These are phyloP conservation scores for Cephalopachus bancanus DNA, from an alignment of 2,797 vertebrate genomes.

Conservation along the genomic window DNA sequence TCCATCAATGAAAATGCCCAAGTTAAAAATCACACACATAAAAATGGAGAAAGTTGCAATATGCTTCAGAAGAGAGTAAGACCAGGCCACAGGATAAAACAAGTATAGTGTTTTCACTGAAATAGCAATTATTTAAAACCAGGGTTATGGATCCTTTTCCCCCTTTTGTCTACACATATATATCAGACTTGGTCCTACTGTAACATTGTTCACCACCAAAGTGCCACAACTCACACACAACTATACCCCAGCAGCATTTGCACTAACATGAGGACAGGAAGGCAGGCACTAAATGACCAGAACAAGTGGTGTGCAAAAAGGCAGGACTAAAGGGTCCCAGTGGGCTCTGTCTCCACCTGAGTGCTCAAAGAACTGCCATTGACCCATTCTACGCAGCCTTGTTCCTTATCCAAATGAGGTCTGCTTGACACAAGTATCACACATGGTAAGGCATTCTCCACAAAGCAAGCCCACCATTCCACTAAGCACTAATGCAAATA, in stretches of 20 bases:
- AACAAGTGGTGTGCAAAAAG: neutral
- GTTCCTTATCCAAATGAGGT: neutral
- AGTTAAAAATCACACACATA: neutral
- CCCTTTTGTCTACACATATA: neutral
- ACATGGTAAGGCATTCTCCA: neutral
- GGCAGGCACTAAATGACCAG: neutral
- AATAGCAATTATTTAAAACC: constrained; percentile 21
- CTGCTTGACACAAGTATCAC: neutral
- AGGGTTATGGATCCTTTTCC: neutral
- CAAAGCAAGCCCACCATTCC: neutral
- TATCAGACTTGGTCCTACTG: neutral
- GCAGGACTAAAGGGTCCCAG: neutral
- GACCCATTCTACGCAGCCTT: neutral
- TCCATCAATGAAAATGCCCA: neutral
- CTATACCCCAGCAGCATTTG: neutral
- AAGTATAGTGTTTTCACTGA: neutral
- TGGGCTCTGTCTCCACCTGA: neutral
- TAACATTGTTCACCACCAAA: accelerated
- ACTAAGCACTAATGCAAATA: neutral
- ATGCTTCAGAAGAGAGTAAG: constrained; percentile 34
- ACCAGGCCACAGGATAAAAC: neutral
- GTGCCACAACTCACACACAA: neutral
- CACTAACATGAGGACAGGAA: neutral
- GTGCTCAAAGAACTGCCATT: neutral
- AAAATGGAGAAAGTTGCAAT: constrained; percentile 11